Evolutionary conservation across 2,888 invertebrate species (phyloP).

Genomic region (Notodonta dromedarius): DNA sequence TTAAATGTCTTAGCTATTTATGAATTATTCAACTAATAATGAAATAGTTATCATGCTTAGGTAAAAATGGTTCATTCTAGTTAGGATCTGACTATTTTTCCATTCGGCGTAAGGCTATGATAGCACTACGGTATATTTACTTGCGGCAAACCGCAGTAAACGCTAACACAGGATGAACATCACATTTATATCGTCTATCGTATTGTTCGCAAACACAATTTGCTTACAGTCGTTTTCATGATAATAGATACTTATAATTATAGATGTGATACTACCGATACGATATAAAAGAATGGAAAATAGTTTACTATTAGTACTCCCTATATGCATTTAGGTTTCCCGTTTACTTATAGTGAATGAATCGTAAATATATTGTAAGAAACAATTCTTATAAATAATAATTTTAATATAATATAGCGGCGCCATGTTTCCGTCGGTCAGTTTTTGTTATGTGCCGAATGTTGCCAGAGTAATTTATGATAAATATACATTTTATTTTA

Average conservation of each 20-base stretch:
- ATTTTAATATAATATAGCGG: conserved; percentile 54
- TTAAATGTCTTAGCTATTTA: conserved; percentile 34
- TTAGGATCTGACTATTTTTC: conserved; percentile 44
- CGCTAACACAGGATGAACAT: conserved; percentile 20
- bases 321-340: conserved; percentile 71
- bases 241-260: conserved; percentile 50
- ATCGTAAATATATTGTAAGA: conserved; percentile 55
- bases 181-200: conserved; percentile 18
- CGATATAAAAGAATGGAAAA: conserved; percentile 59
- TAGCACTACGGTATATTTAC: background rate
- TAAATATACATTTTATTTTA: conserved; percentile 30
- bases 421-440: conserved; percentile 59
- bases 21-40: conserved; percentile 41
- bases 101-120: conserved; percentile 18
- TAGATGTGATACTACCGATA: conserved; percentile 70
- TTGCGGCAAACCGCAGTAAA: no score
- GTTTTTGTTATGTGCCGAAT: conserved; percentile 48
- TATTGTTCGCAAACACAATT: no score
- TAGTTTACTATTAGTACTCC: conserved; percentile 58
- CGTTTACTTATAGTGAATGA: conserved; percentile 55
- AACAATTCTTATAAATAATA: conserved; percentile 42
- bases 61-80: conserved; percentile 45
- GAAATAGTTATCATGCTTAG: conserved; percentile 51
- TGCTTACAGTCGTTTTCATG: conserved; percentile 35
- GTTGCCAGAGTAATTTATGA: conserved; percentile 53